These are phyloP conservation scores for Tonatia bakeri DNA, from an alignment of 2,113 vertebrate genomes.

Conservation along the genomic window DNA sequence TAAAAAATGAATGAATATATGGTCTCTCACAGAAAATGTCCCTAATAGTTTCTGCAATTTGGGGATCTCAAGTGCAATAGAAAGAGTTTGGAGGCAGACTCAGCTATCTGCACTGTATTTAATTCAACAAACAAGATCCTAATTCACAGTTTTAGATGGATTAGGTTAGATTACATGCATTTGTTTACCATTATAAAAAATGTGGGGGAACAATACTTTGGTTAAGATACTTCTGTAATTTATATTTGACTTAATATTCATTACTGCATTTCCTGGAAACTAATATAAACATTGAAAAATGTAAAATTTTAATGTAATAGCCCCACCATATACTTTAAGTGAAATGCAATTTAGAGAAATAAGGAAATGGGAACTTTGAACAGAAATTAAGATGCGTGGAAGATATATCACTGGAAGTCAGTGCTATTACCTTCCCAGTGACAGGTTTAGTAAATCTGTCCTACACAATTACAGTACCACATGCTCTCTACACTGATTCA, in stretches of 20 bases:
- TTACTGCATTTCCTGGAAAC: neutral
- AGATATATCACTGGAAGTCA: neutral
- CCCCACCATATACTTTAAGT: neutral
- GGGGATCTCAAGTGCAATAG: neutral
- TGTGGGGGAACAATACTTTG: neutral
- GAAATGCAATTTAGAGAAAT: neutral
- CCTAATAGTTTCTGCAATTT: neutral
- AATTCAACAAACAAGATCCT: neutral
- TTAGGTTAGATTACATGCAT: neutral
- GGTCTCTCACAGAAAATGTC: neutral
- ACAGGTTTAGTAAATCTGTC: neutral
- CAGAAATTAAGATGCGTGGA: no score
- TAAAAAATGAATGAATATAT: neutral
- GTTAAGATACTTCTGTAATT: neutral
- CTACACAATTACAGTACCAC: neutral
- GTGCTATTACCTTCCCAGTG: neutral
- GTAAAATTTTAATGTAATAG: neutral
- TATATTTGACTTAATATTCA: neutral
- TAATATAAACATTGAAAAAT: neutral
- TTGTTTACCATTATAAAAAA: neutral
- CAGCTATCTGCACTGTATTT: neutral
- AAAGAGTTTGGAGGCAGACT: neutral
- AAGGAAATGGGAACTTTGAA: no score
- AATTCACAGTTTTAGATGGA: neutral
- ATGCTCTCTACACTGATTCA: neutral